Evolutionary conservation across 2,797 vertebrate species (phyloP).

Genomic region (Microctenopoma lineatum): DNA sequence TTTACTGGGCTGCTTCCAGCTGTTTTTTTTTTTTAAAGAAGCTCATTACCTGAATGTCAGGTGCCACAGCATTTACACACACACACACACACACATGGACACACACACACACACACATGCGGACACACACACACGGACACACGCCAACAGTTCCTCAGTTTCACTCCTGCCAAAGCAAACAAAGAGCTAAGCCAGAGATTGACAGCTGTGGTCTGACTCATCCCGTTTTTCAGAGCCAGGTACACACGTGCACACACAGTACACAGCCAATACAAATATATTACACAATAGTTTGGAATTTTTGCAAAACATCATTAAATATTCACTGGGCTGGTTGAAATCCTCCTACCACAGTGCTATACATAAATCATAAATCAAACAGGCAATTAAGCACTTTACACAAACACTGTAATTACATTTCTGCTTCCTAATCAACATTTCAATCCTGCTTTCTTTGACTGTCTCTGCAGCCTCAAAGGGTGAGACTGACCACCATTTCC

Average conservation of each 20-base stretch:
- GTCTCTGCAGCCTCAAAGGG: too few relatives aligned
- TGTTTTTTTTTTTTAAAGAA: slow-evolving; percentile 24
- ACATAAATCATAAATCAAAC: slow-evolving; percentile 33
- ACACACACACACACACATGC: too few relatives aligned
- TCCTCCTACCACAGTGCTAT: slow-evolving; percentile 16
- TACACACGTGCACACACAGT: neutral
- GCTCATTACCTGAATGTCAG: slow-evolving; percentile 45
- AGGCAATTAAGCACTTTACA: slow-evolving; percentile 37
- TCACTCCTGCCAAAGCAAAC: slow-evolving; percentile 25
- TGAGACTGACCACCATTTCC: slow-evolving; percentile 14
- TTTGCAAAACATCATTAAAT: slow-evolving; percentile 32
- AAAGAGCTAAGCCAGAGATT: slow-evolving; percentile 20
- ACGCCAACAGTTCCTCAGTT: slow-evolving; percentile 6
- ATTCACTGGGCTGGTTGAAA: slow-evolving; percentile 24
- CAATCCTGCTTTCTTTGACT: slow-evolving; percentile 22
- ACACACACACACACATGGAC: neutral
- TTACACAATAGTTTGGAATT: slow-evolving; percentile 1
- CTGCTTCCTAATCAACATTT: slow-evolving; percentile 39
- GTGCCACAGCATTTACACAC: slow-evolving; percentile 31
- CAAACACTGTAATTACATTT: slow-evolving; percentile 39
- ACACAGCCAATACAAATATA: slow-evolving; percentile 10
- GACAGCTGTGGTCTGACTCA: slow-evolving; percentile 25
- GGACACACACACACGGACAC: slow-evolving; percentile 4
- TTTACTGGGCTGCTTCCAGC: slow-evolving; percentile 31
- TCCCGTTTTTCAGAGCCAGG: slow-evolving; percentile 19